phyloP scores from a whole-genome alignment of 1,140 invertebrate genomes.

The Bombus haemorrhoidalis region DNA sequence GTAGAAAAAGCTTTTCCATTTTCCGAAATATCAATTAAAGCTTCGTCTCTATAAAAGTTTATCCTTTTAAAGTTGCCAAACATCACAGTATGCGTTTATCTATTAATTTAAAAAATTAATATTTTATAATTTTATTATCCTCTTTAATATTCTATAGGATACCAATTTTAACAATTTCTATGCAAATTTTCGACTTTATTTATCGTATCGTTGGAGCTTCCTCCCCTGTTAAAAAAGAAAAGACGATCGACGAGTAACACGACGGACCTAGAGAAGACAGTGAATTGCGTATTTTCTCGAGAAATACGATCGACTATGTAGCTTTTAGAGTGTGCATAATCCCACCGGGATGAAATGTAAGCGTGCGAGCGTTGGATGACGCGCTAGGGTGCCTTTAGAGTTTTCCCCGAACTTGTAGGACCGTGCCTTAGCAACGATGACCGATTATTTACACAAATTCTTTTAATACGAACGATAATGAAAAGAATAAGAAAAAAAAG shows the following conservation, averaged over 20 bases:
- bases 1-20: background rate
- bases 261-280: conserved; percentile 32
- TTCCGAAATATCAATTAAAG: background rate
- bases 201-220: background rate
- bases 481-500: background rate
- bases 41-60: background rate
- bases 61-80: background rate
- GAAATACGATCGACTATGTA: conserved; percentile 24
- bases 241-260: conserved; percentile 18
- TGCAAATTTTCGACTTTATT: background rate
- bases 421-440: conserved; percentile 75
- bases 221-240: background rate
- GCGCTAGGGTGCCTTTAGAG: conserved; percentile 78
- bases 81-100: no score
- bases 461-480: background rate
- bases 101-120: background rate
- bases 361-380: conserved; percentile 35
- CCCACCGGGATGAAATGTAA: conserved; percentile 26
- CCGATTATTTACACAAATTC: conserved; percentile 20
- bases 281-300: conserved; percentile 51
- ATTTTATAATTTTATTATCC: background rate
- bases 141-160: background rate
- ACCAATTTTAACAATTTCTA: background rate
- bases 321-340: conserved; percentile 28
- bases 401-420: conserved; percentile 71